Evolutionary conservation across 2,888 invertebrate genomes (phyloP), one percentile per base, ranked within the genome.

Genomic region (Hipparchia semele): DNA sequence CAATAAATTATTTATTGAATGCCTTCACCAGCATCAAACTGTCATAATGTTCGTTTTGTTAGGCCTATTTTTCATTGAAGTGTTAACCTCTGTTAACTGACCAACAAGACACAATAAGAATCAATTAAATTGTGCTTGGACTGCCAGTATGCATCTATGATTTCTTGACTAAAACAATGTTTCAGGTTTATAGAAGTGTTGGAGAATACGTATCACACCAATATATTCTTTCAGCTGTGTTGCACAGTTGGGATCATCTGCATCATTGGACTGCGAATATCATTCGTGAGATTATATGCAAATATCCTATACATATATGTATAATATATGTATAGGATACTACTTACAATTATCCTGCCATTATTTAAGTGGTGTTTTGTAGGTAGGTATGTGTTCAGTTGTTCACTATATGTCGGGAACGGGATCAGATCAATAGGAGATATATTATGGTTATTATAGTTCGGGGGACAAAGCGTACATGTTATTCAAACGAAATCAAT

Each of bases 151-250:
- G 7, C 13, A 13, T n/a, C 7, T 7, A 23, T 13, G 56, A 13
- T 56, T 13, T 7, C n/a, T 56, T n/a, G n/a, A n/a, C n/a, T n/a
- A 62, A 49, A 65, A n/a, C 9, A 68, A 49, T 65, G 4, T 84
- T 85, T 9, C 86, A 95, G 94, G 68, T 91, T 94, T 70, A 89
- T 94, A 49, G 82, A 86, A 71, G 82, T 87, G 46, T 89, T 94
- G 60, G 94, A 95, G 78, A 81, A 90, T 58, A 91, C 93, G 0
- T 94, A 92, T 61, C 94, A 95, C 53, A 85, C 87, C 0, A 91
- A 94, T 66, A 94, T 95, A 77, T 90, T 95, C 78, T 94, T 94
- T 49, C 95, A 95, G 80, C 84, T 95, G 68, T 82, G 90, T n/a
- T 94, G 94, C 33, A 93, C 95, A 0, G 94, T 90, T 6, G 86